Percentiles rank a stretch among this genome's conserved stretches.
phyloP scores from a whole-genome alignment of 2,888 invertebrate genomes.

The Pammene aurita region DNA sequence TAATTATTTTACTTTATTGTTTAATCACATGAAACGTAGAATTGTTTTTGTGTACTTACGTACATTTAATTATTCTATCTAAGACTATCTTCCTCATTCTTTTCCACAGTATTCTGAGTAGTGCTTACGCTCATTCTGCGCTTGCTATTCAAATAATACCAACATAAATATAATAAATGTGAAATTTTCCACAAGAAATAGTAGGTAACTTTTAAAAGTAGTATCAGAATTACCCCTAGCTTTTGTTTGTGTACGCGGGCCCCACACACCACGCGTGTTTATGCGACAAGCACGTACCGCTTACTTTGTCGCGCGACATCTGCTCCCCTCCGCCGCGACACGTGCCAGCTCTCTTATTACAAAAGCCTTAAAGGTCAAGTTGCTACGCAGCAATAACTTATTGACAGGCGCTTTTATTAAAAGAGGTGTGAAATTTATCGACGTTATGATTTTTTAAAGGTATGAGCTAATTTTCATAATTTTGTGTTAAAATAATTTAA shows the following conservation, averaged over 20 bases:
- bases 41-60: not conserved
- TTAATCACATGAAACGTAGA: too few relatives aligned
- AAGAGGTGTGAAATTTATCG: constrained; percentile 41
- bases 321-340: constrained; percentile 52
- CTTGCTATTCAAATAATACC: not conserved
- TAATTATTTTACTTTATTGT: too few relatives aligned
- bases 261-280: constrained; percentile 80
- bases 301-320: constrained; percentile 82
- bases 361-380: constrained; percentile 48
- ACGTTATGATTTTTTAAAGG: constrained; percentile 15
- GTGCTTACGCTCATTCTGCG: too few relatives aligned
- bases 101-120: too few relatives aligned
- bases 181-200: constrained; percentile 50
- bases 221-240: constrained; percentile 79
- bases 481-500: constrained; percentile 43
- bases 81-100: too few relatives aligned
- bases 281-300: constrained; percentile 76
- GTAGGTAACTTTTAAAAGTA: constrained; percentile 72
- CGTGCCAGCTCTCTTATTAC: constrained; percentile 48
- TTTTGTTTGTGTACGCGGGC: constrained; percentile 71
- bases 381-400: constrained; percentile 45
- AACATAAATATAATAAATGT: not conserved
- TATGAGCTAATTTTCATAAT: constrained; percentile 24
- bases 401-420: constrained; percentile 51
- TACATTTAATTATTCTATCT: not conserved